Conservation (phyloP, 2,113 vertebrate species). For the Chionis minor region DNA sequence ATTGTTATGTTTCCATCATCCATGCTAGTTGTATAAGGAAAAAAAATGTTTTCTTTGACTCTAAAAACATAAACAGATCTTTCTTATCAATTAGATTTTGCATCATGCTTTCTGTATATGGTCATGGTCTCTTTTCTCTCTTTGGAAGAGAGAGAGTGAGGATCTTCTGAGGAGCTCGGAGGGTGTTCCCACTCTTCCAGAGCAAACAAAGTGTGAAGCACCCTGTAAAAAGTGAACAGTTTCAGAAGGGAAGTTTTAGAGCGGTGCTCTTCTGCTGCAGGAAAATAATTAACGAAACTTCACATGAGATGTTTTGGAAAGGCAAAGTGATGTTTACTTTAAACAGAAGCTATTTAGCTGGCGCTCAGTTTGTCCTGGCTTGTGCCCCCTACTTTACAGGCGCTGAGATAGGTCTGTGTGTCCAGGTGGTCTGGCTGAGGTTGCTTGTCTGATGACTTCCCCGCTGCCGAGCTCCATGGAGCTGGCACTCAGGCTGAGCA, state of each 20-base stretch:
- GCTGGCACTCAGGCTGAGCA: neutral
- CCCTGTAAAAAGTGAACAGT: neutral
- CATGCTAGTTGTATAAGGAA: neutral
- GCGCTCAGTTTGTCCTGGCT: no score
- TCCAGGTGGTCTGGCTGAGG: neutral
- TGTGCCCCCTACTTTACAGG: neutral
- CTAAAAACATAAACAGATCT: neutral
- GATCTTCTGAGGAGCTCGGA: neutral
- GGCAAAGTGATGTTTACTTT: neutral
- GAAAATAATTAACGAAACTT: neutral
- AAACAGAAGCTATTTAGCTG: neutral
- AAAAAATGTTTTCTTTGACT: neutral
- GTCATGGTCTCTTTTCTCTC: neutral
- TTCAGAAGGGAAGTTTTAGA: neutral
- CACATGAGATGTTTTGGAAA: neutral
- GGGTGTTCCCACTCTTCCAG: neutral
- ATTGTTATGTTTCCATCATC: neutral
- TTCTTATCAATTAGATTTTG: neutral
- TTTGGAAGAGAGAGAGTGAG: neutral
- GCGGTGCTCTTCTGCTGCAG: rapidly evolving
- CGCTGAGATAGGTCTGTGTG: neutral
- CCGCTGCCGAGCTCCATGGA: neutral
- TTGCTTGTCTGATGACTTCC: neutral
- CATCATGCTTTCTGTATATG: neutral
- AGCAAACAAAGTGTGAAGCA: neutral